These are phyloP conservation scores for Arctia plantaginis DNA, from an alignment of 2,888 invertebrate genomes.

Conservation along the genomic window DNA sequence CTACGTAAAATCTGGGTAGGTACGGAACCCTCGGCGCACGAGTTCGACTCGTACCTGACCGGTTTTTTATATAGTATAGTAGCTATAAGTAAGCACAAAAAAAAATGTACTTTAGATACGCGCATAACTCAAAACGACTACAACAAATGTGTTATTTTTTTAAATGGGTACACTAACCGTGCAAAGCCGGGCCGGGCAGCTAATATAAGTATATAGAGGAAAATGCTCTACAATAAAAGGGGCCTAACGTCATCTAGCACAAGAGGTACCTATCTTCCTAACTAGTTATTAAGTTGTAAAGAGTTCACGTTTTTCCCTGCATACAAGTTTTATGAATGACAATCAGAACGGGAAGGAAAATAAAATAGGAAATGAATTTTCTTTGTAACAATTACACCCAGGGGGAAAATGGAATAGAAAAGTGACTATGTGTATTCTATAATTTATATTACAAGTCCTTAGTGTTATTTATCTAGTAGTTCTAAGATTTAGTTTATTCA, in stretches of 20 bases:
- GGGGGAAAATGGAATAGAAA: neutral
- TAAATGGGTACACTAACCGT: no score
- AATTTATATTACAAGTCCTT: neutral
- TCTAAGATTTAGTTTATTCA: no score
- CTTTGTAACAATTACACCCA: neutral
- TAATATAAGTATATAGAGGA: neutral
- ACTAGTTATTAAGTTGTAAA: neutral
- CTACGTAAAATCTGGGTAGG: no score
- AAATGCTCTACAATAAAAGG: neutral
- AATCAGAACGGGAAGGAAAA: slow-evolving; percentile 22
- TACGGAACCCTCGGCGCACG: no score
- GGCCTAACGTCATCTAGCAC: neutral
- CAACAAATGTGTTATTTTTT: no score
- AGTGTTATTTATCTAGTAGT: neutral
- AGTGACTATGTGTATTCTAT: neutral
- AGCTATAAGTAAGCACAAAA: no score
- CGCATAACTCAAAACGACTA: no score
- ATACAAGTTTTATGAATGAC: slow-evolving; percentile 11
- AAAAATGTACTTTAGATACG: no score
- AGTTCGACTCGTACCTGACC: no score
- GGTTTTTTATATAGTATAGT: no score
- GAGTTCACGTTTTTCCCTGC: neutral
- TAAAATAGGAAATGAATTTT: neutral
- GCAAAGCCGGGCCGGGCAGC: no score
- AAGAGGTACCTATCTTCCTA: neutral